These are phyloP conservation scores for Bombus waltoni DNA, from an alignment of 1,140 invertebrate species.

Conservation along the genomic window DNA sequence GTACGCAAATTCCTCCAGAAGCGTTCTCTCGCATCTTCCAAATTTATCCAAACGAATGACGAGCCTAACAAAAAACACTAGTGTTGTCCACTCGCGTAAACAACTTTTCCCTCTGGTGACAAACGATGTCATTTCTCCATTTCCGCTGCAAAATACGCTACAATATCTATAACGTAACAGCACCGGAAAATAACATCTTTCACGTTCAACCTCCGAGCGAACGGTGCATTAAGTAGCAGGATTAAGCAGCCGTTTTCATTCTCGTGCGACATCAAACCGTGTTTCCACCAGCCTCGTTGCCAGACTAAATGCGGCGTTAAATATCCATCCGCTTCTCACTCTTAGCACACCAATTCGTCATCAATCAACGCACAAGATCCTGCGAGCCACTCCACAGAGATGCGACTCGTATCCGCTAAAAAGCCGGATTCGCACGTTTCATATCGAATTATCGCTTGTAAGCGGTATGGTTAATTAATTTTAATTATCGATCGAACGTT, in stretches of 20 bases:
- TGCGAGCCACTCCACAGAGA: neutral
- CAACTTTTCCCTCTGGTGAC: neutral
- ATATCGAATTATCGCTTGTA: neutral
- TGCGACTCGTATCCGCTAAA: neutral
- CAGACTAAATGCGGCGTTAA: constrained; percentile 7
- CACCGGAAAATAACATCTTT: neutral
- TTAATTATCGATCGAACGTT: too few species aligned
- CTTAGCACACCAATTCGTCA: neutral
- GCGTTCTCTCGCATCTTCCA: neutral
- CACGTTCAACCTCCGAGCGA: neutral
- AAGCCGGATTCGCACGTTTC: neutral
- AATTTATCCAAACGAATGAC: neutral
- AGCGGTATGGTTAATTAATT: neutral
- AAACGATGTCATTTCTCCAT: neutral
- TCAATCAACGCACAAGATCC: neutral
- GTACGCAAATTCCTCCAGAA: too few species aligned
- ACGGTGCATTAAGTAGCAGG: neutral
- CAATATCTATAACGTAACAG: neutral
- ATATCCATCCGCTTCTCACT: neutral
- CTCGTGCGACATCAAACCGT: neutral
- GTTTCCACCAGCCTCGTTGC: neutral
- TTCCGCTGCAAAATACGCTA: neutral
- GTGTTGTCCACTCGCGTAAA: neutral
- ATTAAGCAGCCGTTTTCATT: constrained; percentile 2
- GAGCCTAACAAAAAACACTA: neutral